These are phyloP conservation scores for Sussaba pulchella DNA, from an alignment of 2,888 invertebrate genomes.

Conservation along the genomic window DNA sequence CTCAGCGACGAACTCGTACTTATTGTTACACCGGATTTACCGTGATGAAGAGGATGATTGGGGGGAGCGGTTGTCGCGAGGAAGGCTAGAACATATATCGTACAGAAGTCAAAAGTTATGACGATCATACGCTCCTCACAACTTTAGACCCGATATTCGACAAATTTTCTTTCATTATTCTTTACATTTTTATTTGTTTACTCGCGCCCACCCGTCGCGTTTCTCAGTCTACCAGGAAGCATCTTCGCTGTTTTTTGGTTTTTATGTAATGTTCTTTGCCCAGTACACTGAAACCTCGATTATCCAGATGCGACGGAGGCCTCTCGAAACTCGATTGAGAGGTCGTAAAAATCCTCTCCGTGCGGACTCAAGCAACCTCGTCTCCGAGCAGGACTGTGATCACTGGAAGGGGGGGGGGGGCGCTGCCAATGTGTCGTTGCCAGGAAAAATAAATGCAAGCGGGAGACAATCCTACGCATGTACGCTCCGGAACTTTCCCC, in stretches of 20 bases:
- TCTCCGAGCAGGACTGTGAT: too few species aligned
- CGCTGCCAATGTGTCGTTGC: too few species aligned
- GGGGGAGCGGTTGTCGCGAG: slow-evolving; percentile 91
- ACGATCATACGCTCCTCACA: slow-evolving; percentile 2
- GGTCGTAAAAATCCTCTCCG: too few species aligned
- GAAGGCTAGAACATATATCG: slow-evolving; percentile 88
- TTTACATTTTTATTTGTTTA: slow-evolving; percentile 7
- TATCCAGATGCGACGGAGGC: too few species aligned
- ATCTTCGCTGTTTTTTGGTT: slow-evolving; percentile 4
- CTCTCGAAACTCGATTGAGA: too few species aligned
- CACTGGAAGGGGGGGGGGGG: too few species aligned
- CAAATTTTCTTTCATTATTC: slow-evolving; percentile 16
- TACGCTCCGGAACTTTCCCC: too few species aligned
- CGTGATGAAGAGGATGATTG: slow-evolving; percentile 85
- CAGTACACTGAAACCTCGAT: too few species aligned
- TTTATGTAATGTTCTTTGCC: slow-evolving; percentile 32
- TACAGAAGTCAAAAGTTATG: slow-evolving; percentile 73
- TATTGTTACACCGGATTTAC: slow-evolving; percentile 73
- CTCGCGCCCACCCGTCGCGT: neutral
- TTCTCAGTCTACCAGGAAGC: slow-evolving; percentile 1
- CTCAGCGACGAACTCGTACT: slow-evolving; percentile 61
- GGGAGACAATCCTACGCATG: too few species aligned
- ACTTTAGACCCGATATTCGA: neutral
- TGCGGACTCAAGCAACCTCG: too few species aligned
- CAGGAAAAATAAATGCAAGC: too few species aligned